Conservation (phyloP, 2,113 vertebrate species). For the Pedetes capensis region DNA sequence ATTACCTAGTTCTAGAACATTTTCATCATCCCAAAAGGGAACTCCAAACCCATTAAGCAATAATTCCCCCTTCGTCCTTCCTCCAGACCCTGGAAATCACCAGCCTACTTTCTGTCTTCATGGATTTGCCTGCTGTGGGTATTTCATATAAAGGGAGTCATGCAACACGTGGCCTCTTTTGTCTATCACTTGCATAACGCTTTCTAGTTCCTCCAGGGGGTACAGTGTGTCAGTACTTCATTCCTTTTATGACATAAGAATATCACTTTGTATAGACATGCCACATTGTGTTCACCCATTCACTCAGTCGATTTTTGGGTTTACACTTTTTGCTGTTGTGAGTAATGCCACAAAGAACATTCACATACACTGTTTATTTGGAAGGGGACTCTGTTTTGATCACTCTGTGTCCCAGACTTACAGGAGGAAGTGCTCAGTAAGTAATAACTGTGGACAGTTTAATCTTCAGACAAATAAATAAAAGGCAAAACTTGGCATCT, state of each 20-base stretch:
- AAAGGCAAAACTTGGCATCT: neutral
- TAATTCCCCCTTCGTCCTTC: no score
- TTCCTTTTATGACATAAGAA: neutral
- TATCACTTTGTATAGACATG: rapidly evolving
- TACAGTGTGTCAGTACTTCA: rapidly evolving
- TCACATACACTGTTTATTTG: rapidly evolving
- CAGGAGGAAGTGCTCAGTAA: neutral
- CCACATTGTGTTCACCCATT: rapidly evolving
- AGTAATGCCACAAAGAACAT: neutral
- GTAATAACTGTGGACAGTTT: neutral
- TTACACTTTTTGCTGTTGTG: neutral
- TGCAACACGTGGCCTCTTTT: neutral
- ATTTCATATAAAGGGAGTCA: neutral
- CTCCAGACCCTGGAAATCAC: no score
- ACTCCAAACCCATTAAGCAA: no score
- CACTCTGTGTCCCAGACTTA: neutral
- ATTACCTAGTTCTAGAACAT: neutral
- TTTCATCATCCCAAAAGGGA: no score
- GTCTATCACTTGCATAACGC: rapidly evolving
- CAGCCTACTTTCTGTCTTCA: neutral
- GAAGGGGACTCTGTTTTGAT: neutral
- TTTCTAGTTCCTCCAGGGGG: rapidly evolving
- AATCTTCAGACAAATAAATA: neutral
- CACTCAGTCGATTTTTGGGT: neutral
- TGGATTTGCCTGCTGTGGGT: neutral